These are phyloP conservation scores for Andricus grossulariae DNA, from an alignment of 1,140 invertebrate species.

Conservation along the genomic window DNA sequence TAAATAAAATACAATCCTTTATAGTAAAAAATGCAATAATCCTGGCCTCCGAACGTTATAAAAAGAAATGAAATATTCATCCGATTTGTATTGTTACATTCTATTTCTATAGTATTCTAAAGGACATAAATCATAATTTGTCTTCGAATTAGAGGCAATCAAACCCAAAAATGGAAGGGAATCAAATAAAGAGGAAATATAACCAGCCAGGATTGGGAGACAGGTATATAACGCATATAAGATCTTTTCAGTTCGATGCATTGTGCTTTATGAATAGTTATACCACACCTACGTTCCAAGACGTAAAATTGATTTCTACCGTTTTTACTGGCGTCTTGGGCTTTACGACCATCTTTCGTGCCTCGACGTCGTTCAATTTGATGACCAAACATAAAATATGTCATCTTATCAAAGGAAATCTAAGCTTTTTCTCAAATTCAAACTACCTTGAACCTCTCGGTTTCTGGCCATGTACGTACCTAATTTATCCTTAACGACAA, in stretches of 20 bases:
- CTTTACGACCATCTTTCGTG: neutral
- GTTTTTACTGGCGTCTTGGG: neutral
- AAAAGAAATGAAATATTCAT: no score
- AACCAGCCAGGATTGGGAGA: neutral
- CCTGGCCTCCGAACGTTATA: no score
- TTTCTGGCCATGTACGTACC: no score
- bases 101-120: no score
- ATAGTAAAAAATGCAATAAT: no score
- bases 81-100: no score
- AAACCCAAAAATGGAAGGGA: neutral
- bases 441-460: neutral
- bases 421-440: neutral
- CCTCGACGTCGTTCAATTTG: neutral
- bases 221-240: neutral
- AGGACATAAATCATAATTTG: no score
- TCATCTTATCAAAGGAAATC: conserved; percentile 7
- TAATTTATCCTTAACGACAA: no score
- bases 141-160: neutral
- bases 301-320: neutral
- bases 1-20: no score
- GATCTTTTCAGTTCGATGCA: neutral
- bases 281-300: neutral
- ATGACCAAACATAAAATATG: neutral
- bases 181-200: neutral
- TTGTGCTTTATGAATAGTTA: conserved; percentile 6